These are phyloP conservation scores for Heliconius melpomene DNA, from an alignment of 1,140 invertebrate species.

Conservation along the genomic window DNA sequence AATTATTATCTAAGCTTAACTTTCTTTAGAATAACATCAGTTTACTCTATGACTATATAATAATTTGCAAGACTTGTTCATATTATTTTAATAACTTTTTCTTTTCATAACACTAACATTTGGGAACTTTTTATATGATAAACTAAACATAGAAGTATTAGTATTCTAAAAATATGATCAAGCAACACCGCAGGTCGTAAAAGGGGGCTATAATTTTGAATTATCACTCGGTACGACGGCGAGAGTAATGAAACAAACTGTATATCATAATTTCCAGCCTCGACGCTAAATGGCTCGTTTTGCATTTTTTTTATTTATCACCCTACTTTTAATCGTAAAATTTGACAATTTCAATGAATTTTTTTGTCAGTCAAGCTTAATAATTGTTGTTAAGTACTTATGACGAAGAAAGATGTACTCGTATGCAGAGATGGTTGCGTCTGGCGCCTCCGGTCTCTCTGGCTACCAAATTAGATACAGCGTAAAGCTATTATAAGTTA, in stretches of 20 bases:
- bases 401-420: no score
- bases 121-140: no score
- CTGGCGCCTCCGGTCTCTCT: neutral
- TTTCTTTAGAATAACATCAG: no score
- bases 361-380: neutral
- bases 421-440: no score
- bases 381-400: neutral
- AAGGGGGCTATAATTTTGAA: slow-evolving; percentile 51
- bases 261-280: slow-evolving; percentile 46
- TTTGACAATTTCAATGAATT: slow-evolving; percentile 10
- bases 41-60: no score
- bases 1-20: no score
- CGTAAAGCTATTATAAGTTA: no score
- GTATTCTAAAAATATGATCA: slow-evolving; percentile 28
- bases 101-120: no score
- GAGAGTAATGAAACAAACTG: slow-evolving; percentile 46
- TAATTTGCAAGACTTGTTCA: no score
- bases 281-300: slow-evolving; percentile 40
- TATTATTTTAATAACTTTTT: no score
- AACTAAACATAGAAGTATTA: neutral
- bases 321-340: neutral
- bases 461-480: neutral
- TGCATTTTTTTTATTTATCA: slow-evolving; percentile 21
- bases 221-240: slow-evolving; percentile 47
- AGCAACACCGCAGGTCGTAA: slow-evolving; percentile 41